Evolutionary conservation across 2,113 vertebrate species (phyloP).

Genomic region (Aphelocoma coerulescens): DNA sequence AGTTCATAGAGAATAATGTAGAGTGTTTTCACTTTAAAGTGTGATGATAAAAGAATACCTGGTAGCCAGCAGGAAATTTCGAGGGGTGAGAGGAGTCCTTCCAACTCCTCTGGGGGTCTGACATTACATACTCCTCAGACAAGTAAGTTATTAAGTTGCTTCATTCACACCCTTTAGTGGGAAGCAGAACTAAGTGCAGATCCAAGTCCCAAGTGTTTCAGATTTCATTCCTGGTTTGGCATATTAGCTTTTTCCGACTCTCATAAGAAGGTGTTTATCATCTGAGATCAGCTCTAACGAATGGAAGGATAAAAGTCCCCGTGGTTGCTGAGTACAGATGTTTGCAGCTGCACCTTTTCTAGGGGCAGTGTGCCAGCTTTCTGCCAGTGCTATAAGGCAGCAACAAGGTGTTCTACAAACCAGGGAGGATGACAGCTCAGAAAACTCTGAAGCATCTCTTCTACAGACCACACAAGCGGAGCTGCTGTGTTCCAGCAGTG

Average conservation of each 20-base stretch:
- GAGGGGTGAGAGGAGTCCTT: not conserved
- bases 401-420: not conserved
- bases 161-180: not conserved
- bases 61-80: not conserved
- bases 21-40: constrained; percentile 8
- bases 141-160: constrained; percentile 15
- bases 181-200: not conserved
- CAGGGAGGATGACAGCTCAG: not conserved
- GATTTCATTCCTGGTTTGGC: not conserved
- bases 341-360: not conserved
- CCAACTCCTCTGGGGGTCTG: not conserved
- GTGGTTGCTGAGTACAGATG: not conserved
- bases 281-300: not conserved
- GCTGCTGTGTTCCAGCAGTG: not conserved
- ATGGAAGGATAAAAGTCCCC: not conserved
- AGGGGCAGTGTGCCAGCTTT: not conserved
- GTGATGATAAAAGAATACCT: not conserved
- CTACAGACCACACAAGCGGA: accelerated
- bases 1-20: not conserved
- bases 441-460: not conserved
- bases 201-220: not conserved
- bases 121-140: not conserved
- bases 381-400: not conserved
- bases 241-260: not conserved
- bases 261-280: not conserved